These are phyloP conservation scores for Emesis russula DNA, from an alignment of 2,888 invertebrate species.

Conservation along the genomic window DNA sequence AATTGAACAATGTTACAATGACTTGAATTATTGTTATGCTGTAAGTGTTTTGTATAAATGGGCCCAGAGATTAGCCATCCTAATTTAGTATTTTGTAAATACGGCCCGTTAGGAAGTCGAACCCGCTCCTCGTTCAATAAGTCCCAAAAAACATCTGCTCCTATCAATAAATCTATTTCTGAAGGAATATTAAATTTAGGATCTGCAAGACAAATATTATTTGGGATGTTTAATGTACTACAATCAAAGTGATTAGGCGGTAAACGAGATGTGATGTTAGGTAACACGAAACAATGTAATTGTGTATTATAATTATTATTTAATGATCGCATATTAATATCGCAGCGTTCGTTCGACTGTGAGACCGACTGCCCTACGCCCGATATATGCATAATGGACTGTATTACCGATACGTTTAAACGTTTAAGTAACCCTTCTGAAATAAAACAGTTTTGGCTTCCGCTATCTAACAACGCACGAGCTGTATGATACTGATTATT, in stretches of 20 bases:
- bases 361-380: constrained; percentile 74
- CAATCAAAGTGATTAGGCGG: not conserved
- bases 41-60: constrained; percentile 23
- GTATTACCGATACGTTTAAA: constrained; percentile 70
- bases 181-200: constrained; percentile 41
- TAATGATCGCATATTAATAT: constrained; percentile 64
- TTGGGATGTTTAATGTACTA: constrained; percentile 37
- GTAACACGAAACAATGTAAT: constrained; percentile 75
- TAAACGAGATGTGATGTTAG: constrained; percentile 32
- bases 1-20: constrained; percentile 66
- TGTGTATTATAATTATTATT: constrained; percentile 32
- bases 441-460: constrained; percentile 82
- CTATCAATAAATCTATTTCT: constrained; percentile 71
- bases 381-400: constrained; percentile 79
- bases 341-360: constrained; percentile 67
- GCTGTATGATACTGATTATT: constrained; percentile 51
- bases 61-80: constrained; percentile 83
- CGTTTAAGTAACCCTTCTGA: constrained; percentile 68
- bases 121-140: constrained; percentile 64
- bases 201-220: constrained; percentile 62
- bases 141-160: constrained; percentile 79
- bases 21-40: not conserved
- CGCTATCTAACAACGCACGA: constrained; percentile 75
- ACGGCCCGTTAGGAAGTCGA: constrained; percentile 72
- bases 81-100: constrained; percentile 73